phyloP scores from a whole-genome alignment of 1,140 invertebrate species.

The Drosophila mauritiana region DNA sequence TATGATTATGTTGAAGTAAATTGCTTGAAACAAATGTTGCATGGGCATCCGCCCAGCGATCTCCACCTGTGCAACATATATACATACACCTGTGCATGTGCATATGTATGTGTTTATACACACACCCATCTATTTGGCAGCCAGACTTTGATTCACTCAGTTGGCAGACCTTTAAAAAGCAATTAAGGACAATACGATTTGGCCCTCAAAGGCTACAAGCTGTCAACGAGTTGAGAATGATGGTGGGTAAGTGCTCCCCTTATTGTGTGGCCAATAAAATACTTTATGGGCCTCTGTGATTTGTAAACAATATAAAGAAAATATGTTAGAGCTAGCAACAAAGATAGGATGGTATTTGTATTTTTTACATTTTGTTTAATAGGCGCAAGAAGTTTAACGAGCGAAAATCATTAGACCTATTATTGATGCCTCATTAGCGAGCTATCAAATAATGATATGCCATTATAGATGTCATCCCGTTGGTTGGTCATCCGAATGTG shows the following conservation, averaged over 20 bases:
- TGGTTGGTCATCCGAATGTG: constrained; percentile 20
- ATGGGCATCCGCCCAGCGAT: constrained; percentile 38
- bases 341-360: not conserved
- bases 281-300: constrained; percentile 11
- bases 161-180: constrained; percentile 60
- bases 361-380: too few relatives aligned
- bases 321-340: constrained; percentile 16
- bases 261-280: constrained; percentile 48
- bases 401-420: constrained; percentile 18
- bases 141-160: constrained; percentile 23
- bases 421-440: constrained; percentile 38
- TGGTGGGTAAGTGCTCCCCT: constrained; percentile 20
- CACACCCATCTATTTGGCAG: not conserved
- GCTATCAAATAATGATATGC: constrained; percentile 15
- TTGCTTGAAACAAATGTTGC: constrained; percentile 81
- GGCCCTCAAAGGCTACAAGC: constrained; percentile 38
- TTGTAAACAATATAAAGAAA: constrained; percentile 39
- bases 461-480: constrained; percentile 1
- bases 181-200: constrained; percentile 68
- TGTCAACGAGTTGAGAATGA: constrained; percentile 20
- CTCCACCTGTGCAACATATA: constrained; percentile 12
- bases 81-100: not conserved
- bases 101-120: too few relatives aligned
- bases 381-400: constrained; percentile 8
- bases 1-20: constrained; percentile 82